Evolutionary conservation across 2,888 invertebrate species (phyloP), one percentile per base, ranked within the genome.

Genomic region (Apamea crenata): DNA sequence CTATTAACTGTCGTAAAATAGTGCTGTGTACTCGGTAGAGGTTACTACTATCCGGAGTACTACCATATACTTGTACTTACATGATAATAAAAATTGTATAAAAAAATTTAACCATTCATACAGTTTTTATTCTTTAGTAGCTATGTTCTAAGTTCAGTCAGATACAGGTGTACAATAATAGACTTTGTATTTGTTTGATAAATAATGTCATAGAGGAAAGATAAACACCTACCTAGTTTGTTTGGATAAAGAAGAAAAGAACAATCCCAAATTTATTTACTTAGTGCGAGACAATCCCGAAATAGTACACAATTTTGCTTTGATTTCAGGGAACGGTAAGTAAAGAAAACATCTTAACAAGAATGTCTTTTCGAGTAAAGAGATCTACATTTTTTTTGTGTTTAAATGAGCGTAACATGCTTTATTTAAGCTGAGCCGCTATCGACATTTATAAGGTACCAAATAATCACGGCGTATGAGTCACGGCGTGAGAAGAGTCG

Each of bases 401-500:
- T 67, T 44, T 44, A 67, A 70, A 79, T 47, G 21, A 61, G 40
- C 36, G 56, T 74, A 71, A 53, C 63, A 53, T 79, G 40, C 25
- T 86, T 81, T 72, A 82, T 82, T 77, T 70, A 78, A 82, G 77
- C 82, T 85, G 59, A 69, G 36, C 74, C 16, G 29, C 82, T 82
- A 77, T 86, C 85, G 83, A 88, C 88, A 89, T 88, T 87, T 89
- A 81, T 80, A 87, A 74, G 74, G 88, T 90, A 92, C 90, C 93
- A 92, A 91, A 93, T 94, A 93, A 95, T 93, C 90, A 92, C 88
- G 83, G 90, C 82, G 90, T 82, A 90, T 95, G 95, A 96, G 94
- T 95, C 95, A 95, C 91, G 88, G 89, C 92, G 93, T 93, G 94
- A 93, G 94, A 94, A 94, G 93, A 93, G 91, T 88, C 88, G 88